Conservation (phyloP, 2,113 vertebrate species). For the Uropsilus gracilis region DNA sequence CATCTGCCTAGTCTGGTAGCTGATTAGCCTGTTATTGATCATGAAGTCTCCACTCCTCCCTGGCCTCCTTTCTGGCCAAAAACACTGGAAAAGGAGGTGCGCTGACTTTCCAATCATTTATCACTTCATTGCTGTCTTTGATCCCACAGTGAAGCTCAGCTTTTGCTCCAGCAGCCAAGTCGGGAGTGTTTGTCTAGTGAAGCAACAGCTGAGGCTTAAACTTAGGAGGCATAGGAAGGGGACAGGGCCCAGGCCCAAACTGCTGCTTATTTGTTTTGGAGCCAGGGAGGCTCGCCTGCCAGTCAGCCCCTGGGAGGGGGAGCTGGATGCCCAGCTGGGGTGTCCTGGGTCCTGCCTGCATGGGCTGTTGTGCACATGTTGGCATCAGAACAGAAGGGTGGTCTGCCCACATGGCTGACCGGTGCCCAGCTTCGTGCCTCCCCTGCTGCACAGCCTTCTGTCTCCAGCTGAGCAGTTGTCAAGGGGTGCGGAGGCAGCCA, state of each 20-base stretch:
- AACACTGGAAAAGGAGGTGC: neutral
- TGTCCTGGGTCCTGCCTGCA: neutral
- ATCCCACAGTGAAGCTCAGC: constrained; percentile 49
- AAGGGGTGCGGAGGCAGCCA: neutral
- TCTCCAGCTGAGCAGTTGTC: constrained; percentile 12
- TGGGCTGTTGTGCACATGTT: constrained; percentile 67
- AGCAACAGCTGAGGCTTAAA: constrained; percentile 26
- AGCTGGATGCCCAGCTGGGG: constrained; percentile 61
- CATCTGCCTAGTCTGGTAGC: constrained; percentile 24
- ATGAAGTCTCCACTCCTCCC: neutral
- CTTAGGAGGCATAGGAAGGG: neutral
- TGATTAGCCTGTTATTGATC: constrained; percentile 40
- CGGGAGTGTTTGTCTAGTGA: constrained; percentile 38
- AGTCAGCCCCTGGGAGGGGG: neutral
- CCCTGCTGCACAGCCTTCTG: constrained; percentile 34
- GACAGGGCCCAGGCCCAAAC: neutral
- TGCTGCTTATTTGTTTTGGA: constrained; percentile 62
- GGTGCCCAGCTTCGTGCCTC: neutral
- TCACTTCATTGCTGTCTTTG: constrained; percentile 69
- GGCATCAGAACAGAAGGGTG: constrained; percentile 64
- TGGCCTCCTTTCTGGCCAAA: constrained; percentile 31
- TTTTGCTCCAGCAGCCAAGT: constrained; percentile 19
- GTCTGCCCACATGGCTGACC: constrained; percentile 9
- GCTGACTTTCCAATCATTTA: constrained; percentile 44
- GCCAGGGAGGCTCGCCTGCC: constrained; percentile 57